Base-by-base conservation (phyloP, 2,797 vertebrate genomes). In the Siniperca obscura region DNA sequence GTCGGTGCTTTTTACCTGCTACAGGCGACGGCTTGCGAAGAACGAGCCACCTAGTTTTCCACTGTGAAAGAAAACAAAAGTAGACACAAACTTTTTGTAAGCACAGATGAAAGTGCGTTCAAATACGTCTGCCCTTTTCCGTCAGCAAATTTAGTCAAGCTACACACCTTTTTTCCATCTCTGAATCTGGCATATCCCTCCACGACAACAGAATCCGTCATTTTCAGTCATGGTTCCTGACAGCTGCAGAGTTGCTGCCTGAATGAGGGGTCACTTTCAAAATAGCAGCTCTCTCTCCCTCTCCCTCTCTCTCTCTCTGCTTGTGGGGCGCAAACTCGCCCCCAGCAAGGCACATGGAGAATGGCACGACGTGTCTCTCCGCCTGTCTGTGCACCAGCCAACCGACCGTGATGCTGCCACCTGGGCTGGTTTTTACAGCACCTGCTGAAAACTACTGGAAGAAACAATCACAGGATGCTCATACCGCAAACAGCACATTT, bases 121-220 rank as follows among this genome's bases (percentile, higher is more conserved):
- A 8, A 9, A n/a, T 0, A 77, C 52, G 65, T 71, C 7, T 19
- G 50, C 21, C 13, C 6, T 30, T 36, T 42, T 52, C 78, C 73
- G 72, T 5, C 30, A 19, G 82, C 52, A 68, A 38, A 65, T 75
- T 40, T 16, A 30, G 46, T 30, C 7, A 72, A 78, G 69, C 56
- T 38, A 76, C 82, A 17, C 70, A 98, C 98, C 97, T 98, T 98
- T 97, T 98, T 98, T 76, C 98, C 97, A 87, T 99, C 98, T 95
- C 97, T 93, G 95, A 98, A 95, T 96, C 96, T 98, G 95, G 96
- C 97, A 89, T 97, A 97, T 96, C 98, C 98, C 95, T 98, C 98
- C 97, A 97, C 98, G 95, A 99, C 96, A 95, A 97, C 96, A 94
- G 97, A 97, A 96, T 99, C 98, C 96, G 97, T 98, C 98, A 99